phyloP scores from a whole-genome alignment of 2,888 invertebrate species.

The Nephrotoma appendiculata region DNA sequence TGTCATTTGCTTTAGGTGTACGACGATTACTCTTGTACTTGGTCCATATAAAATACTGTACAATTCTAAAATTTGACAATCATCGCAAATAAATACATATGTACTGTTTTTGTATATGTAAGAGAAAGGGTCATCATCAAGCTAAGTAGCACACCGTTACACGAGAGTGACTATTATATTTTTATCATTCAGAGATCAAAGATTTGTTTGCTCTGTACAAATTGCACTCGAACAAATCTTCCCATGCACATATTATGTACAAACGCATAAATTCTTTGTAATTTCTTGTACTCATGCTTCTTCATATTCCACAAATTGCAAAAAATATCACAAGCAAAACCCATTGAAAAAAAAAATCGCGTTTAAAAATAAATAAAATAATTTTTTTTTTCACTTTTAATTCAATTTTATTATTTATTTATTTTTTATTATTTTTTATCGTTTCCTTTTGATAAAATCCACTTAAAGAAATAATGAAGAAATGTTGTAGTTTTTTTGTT shows the following conservation, averaged over 20 bases:
- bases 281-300: background rate
- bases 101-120: too few relatives aligned
- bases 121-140: too few relatives aligned
- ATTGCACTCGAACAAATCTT: background rate
- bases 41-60: too few relatives aligned
- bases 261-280: background rate
- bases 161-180: too few relatives aligned
- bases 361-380: background rate
- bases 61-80: too few relatives aligned
- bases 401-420: background rate
- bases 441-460: background rate
- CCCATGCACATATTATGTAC: background rate
- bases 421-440: background rate
- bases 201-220: too few relatives aligned
- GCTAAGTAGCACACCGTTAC: too few relatives aligned
- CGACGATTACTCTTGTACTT: too few relatives aligned
- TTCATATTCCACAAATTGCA: background rate
- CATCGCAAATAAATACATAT: too few relatives aligned
- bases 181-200: too few relatives aligned
- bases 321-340: background rate
- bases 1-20: too few relatives aligned
- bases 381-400: background rate
- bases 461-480: background rate
- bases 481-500: background rate
- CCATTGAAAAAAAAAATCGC: background rate